These are phyloP conservation scores for Laticauda colubrina DNA, from an alignment of 2,113 vertebrate species.

Conservation along the genomic window DNA sequence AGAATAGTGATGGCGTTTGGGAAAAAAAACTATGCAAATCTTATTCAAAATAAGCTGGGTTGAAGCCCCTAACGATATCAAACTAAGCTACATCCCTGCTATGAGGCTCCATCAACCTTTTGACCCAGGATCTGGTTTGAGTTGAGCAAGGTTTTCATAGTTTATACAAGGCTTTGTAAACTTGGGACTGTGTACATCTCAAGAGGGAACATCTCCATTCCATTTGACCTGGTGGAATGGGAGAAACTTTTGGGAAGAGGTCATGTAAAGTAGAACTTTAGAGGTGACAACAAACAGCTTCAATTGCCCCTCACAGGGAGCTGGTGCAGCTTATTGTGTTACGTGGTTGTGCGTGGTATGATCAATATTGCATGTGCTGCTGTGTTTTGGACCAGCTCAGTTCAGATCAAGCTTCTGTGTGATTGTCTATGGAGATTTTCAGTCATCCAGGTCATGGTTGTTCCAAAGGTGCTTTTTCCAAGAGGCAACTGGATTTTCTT, in stretches of 20 bases:
- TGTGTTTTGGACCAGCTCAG: not conserved
- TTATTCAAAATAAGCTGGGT: not conserved
- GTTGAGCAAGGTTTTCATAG: too few species aligned
- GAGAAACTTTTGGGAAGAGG: not conserved
- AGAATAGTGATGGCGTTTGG: too few species aligned
- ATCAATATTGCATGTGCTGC: not conserved
- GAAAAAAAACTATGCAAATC: not conserved
- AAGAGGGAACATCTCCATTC: not conserved
- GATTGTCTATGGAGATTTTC: too few species aligned
- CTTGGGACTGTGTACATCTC: not conserved
- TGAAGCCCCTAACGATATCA: not conserved
- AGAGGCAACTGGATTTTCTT: too few species aligned
- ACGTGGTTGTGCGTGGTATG: not conserved
- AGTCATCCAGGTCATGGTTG: too few species aligned
- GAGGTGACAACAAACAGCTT: not conserved
- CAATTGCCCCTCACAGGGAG: not conserved
- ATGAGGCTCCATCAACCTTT: not conserved
- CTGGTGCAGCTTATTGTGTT: not conserved
- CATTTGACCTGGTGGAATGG: not conserved
- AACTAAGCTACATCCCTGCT: not conserved
- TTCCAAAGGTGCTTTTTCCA: too few species aligned
- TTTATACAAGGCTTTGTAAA: not conserved
- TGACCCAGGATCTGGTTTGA: not conserved
- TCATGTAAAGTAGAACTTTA: not conserved
- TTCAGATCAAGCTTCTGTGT: too few species aligned